phyloP scores from a whole-genome alignment of 2,888 invertebrate species.

The Balanococcus diminutus region DNA sequence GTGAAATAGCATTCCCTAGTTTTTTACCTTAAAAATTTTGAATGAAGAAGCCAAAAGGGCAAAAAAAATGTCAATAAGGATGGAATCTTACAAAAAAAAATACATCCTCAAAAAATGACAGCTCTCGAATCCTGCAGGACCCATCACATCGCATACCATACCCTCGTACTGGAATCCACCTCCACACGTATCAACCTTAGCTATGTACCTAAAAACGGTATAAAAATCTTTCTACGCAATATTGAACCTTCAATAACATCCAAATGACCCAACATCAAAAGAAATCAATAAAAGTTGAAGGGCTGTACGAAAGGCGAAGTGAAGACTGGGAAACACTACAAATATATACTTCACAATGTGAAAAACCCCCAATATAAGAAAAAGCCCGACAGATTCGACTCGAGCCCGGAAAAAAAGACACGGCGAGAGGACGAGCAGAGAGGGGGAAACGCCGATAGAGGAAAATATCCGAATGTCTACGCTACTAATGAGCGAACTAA shows the following conservation, averaged over 20 bases:
- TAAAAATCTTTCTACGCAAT: conserved; percentile 30
- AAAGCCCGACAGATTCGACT: background rate
- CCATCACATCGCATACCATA: background rate
- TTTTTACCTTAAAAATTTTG: no score
- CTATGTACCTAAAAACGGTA: no score
- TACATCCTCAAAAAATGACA: no score
- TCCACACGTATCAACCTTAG: background rate
- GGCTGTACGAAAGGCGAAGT: background rate
- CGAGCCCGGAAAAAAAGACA: background rate
- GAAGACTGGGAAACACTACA: conserved; percentile 31
- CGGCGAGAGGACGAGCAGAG: background rate
- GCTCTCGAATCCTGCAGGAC: no score
- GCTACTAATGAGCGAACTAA: conserved; percentile 42
- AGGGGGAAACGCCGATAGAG: conserved; percentile 7
- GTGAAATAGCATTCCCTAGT: no score
- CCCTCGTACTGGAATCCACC: background rate
- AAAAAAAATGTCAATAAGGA: no score
- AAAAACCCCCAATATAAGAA: background rate
- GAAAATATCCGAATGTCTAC: conserved; percentile 42
- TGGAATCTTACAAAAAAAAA: no score
- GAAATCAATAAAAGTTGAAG: conserved; percentile 22
- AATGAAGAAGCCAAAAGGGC: no score
- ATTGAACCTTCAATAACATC: conserved; percentile 25
- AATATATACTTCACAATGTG: conserved; percentile 36
- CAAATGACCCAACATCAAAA: conserved; percentile 37